Evolutionary conservation across 2,797 vertebrate species (phyloP).

Genomic region (Sebastes matsubarae): DNA sequence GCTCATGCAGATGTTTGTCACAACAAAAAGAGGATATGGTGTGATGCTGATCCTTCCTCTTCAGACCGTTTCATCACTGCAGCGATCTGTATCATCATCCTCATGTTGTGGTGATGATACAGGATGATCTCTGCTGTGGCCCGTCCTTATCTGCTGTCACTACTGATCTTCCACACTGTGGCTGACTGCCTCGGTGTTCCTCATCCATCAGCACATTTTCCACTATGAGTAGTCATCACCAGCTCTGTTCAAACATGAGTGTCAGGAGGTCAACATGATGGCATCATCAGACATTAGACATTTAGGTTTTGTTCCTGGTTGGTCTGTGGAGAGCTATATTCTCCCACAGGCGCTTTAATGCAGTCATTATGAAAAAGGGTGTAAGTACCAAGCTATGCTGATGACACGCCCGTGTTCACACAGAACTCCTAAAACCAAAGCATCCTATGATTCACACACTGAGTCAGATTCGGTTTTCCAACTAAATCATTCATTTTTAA

Average conservation of each 20-base stretch:
- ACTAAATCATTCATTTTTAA: background rate
- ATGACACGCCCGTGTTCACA: background rate
- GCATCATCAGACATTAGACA: background rate
- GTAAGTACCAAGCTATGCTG: background rate
- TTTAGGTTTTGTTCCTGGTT: too few relatives aligned
- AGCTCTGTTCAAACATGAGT: background rate
- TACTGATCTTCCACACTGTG: background rate
- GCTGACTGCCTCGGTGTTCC: background rate
- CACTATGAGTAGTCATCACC: background rate
- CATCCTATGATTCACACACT: background rate
- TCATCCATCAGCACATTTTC: slow-evolving; percentile 5
- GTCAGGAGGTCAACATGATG: background rate
- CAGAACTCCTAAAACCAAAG: background rate
- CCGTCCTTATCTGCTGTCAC: slow-evolving; percentile 5
- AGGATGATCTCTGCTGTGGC: background rate
- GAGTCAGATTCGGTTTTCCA: background rate
- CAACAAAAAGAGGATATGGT: background rate
- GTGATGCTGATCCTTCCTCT: background rate
- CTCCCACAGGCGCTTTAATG: too few relatives aligned
- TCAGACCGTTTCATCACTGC: background rate
- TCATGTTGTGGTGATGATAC: slow-evolving; percentile 2
- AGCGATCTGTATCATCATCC: background rate
- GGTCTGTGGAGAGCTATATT: background rate
- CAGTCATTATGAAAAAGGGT: background rate
- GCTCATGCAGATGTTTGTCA: slow-evolving; percentile 21